Percentiles rank a stretch among this genome's conserved stretches.
Conservation (phyloP, 2,797 vertebrate species). For the Paramormyrops hopkinsi region DNA sequence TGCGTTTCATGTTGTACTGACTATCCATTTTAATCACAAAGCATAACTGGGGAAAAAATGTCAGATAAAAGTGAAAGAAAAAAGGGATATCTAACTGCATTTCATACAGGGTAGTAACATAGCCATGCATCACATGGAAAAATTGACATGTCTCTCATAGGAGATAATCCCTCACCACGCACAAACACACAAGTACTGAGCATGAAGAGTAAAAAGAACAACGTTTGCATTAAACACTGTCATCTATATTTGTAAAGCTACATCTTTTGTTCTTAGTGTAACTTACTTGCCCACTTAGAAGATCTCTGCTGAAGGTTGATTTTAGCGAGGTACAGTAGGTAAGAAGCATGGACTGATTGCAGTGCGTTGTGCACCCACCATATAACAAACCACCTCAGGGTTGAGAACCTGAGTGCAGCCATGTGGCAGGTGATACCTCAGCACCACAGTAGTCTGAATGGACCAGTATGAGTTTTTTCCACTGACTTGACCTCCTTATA, state of each 20-base stretch:
- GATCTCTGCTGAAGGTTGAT: background rate
- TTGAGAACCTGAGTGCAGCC: background rate
- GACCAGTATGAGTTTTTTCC: background rate
- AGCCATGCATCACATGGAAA: background rate
- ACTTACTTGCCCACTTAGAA: background rate
- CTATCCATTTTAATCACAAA: conserved; percentile 23
- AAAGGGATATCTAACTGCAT: background rate
- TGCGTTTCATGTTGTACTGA: conserved; percentile 35
- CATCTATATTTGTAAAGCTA: background rate
- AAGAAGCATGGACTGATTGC: background rate
- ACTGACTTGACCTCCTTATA: background rate
- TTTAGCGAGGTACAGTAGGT: background rate
- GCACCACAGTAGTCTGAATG: background rate
- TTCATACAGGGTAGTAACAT: background rate
- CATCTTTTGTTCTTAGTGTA: background rate
- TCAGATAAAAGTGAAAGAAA: background rate
- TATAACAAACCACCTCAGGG: background rate
- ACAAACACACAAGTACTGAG: background rate
- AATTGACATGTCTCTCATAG: background rate
- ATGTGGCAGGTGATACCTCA: background rate
- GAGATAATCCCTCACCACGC: background rate
- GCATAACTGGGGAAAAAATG: background rate
- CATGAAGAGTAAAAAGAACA: background rate
- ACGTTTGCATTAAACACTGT: background rate
- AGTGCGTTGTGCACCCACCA: background rate